phyloP scores from a whole-genome alignment of 1,140 invertebrate genomes.

The Helicorthomorpha holstii region DNA sequence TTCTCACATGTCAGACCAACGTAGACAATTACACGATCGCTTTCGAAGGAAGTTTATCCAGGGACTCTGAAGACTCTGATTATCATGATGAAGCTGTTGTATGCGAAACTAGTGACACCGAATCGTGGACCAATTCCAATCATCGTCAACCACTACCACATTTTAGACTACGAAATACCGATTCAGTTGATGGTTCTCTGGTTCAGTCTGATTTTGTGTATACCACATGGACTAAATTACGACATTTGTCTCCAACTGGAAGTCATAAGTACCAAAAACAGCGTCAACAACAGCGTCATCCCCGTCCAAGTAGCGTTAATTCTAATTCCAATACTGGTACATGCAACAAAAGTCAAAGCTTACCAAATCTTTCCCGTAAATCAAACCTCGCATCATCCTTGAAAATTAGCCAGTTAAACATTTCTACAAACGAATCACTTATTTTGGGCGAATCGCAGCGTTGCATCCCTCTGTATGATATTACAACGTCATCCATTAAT shows the following conservation, averaged over 20 bases:
- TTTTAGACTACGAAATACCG: not conserved
- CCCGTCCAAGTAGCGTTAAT: constrained; percentile 23
- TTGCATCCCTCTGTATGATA: constrained; percentile 44
- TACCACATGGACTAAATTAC: constrained; percentile 67
- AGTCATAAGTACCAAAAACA: too few species aligned
- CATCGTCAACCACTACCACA: too few species aligned
- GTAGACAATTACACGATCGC: constrained; percentile 90
- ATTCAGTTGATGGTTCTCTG: constrained; percentile 36
- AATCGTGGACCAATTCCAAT: not conserved
- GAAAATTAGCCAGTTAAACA: constrained; percentile 10
- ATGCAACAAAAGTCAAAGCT: constrained; percentile 55
- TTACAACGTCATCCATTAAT: constrained; percentile 21
- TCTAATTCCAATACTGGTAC: constrained; percentile 28
- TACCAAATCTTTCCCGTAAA: constrained; percentile 42
- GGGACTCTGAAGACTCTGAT: constrained; percentile 17
- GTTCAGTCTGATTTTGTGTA: constrained; percentile 60
- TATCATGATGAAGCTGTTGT: constrained; percentile 12
- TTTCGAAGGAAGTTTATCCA: constrained; percentile 67
- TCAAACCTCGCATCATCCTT: constrained; percentile 13
- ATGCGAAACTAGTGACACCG: constrained; percentile 9
- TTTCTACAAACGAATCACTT: too few species aligned
- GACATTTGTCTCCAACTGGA: constrained; percentile 25
- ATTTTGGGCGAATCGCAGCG: constrained; percentile 15
- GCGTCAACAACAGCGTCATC: constrained; percentile 58
- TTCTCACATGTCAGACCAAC: constrained; percentile 67